A percentile compares a stretch with the other conserved stretches of the same genome.
Evolutionary conservation across 2,797 vertebrate genomes (phyloP).

Genomic region (Acanthurus leucopareius): DNA sequence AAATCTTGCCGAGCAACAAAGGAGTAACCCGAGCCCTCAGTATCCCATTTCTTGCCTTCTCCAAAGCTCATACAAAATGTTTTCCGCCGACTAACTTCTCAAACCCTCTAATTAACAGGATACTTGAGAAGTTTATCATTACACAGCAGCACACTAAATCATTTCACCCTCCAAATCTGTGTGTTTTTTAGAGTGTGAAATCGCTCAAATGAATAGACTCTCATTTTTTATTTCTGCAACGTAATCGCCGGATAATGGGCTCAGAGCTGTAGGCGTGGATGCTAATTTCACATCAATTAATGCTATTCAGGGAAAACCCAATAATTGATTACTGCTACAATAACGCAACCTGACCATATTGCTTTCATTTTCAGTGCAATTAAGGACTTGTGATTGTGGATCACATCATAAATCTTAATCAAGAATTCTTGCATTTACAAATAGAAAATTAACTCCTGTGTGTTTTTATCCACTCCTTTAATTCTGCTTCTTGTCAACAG

Average conservation of each 20-base stretch:
- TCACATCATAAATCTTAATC: slow-evolving; percentile 73
- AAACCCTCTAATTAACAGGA: slow-evolving; percentile 60
- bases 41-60: slow-evolving; percentile 24
- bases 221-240: slow-evolving; percentile 75
- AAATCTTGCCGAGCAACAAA: not conserved
- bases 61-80: slow-evolving; percentile 20
- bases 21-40: not conserved
- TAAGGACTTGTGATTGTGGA: slow-evolving; percentile 59
- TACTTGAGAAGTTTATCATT: slow-evolving; percentile 70
- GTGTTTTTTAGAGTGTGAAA: slow-evolving; percentile 80
- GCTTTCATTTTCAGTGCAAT: slow-evolving; percentile 75
- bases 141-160: slow-evolving; percentile 70
- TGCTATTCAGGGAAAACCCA: slow-evolving; percentile 75
- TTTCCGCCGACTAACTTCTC: slow-evolving; percentile 58
- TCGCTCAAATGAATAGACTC: slow-evolving; percentile 71
- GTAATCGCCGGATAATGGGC: slow-evolving; percentile 79
- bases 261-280: slow-evolving; percentile 75
- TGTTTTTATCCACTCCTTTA: slow-evolving; percentile 38
- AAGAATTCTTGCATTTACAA: slow-evolving; percentile 54
- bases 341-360: slow-evolving; percentile 67
- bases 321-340: slow-evolving; percentile 77
- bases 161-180: slow-evolving; percentile 56
- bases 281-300: slow-evolving; percentile 84
- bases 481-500: slow-evolving; percentile 18
- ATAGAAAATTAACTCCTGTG: slow-evolving; percentile 43